phyloP scores from a whole-genome alignment of 2,113 vertebrate genomes.

The Synodontis membranacea region DNA sequence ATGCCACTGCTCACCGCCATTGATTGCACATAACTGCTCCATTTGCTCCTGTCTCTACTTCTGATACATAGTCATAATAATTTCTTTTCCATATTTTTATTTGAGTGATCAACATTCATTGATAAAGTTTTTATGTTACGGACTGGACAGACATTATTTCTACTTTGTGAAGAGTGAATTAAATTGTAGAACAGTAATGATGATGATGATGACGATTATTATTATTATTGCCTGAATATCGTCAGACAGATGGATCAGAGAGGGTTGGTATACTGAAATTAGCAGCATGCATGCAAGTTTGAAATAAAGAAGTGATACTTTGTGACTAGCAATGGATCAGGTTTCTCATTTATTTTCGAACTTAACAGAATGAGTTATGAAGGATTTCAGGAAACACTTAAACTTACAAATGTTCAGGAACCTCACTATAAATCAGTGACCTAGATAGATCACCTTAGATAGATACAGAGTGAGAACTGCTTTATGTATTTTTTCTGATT shows the following conservation, averaged over 20 bases:
- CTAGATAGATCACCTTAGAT: too few relatives aligned
- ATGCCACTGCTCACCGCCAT: not conserved
- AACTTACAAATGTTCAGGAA: not conserved
- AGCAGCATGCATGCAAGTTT: not conserved
- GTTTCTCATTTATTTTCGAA: not conserved
- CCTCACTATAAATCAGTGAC: not conserved
- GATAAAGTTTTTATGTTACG: too few relatives aligned
- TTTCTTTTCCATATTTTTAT: too few relatives aligned
- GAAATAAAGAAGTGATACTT: not conserved
- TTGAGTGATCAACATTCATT: too few relatives aligned
- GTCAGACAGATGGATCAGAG: not conserved
- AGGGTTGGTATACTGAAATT: not conserved
- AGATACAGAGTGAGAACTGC: not conserved
- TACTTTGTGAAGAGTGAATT: too few relatives aligned
- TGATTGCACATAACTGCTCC: too few relatives aligned
- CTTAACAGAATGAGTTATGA: not conserved
- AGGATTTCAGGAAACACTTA: not conserved
- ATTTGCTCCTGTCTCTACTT: too few relatives aligned
- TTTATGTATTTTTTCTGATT: not conserved
- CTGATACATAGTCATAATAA: too few relatives aligned
- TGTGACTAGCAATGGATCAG: not conserved
- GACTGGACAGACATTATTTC: too few relatives aligned
- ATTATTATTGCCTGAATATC: not conserved
- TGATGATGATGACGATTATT: too few relatives aligned
- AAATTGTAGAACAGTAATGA: too few relatives aligned